A percentile compares a stretch with the other conserved stretches of the same genome.
These are phyloP conservation scores for Amyelois transitella DNA, from an alignment of 1,140 invertebrate genomes.

Conservation along the genomic window DNA sequence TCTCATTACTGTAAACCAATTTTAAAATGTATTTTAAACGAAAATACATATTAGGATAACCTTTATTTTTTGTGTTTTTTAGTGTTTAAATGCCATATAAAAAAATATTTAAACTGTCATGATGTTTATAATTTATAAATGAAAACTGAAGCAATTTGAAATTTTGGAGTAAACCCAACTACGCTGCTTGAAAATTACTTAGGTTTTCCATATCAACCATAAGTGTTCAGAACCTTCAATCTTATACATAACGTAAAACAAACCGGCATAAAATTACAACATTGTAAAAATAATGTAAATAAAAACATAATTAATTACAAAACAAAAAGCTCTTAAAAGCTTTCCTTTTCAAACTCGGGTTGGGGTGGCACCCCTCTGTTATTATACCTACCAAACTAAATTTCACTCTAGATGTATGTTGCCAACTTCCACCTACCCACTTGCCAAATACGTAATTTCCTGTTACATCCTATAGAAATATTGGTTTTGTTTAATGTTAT, in stretches of 20 bases:
- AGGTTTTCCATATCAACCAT: no score
- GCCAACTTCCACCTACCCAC: constrained; percentile 1
- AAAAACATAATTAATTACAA: constrained; percentile 65
- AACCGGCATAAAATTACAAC: background rate
- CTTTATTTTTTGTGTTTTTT: no score
- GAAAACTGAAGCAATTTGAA: no score
- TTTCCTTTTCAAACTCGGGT: constrained; percentile 63
- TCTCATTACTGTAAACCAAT: no score
- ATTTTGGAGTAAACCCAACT: no score
- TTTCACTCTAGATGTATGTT: constrained; percentile 26
- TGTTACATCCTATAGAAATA: background rate
- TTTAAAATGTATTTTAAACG: no score
- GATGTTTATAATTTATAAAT: no score
- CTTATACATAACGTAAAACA: background rate
- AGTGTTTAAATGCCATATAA: no score
- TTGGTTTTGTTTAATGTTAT: background rate
- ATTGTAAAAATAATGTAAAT: constrained; percentile 15
- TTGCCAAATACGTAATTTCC: background rate
- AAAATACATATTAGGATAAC: no score
- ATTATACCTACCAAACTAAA: constrained; percentile 53
- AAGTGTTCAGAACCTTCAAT: no score
- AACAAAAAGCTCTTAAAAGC: constrained; percentile 72
- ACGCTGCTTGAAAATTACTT: no score
- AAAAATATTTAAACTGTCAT: no score
- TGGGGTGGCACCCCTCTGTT: constrained; percentile 63